Evolutionary conservation across 2,797 vertebrate species (phyloP).

Genomic region (Spondyliosoma cantharus): DNA sequence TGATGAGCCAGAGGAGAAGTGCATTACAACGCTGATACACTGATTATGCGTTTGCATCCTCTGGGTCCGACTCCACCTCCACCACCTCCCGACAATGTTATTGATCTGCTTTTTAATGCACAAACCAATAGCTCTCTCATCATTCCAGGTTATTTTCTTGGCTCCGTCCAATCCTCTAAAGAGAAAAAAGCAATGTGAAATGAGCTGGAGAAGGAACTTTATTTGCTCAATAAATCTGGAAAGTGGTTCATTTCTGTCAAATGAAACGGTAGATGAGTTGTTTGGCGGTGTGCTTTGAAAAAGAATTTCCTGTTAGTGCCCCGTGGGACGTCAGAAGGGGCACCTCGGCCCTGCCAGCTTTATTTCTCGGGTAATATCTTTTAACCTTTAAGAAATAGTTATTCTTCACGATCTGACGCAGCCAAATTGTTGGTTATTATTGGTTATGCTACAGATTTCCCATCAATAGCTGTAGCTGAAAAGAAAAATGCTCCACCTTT

Average conservation of each 20-base stretch:
- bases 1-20: conserved; percentile 77
- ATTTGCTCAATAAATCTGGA: conserved; percentile 76
- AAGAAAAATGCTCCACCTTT: background rate
- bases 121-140: conserved; percentile 74
- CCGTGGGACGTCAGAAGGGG: conserved; percentile 40
- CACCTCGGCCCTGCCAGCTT: conserved; percentile 23
- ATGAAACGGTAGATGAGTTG: conserved; percentile 70
- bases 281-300: conserved; percentile 54
- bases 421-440: conserved; percentile 14
- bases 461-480: too few relatives aligned
- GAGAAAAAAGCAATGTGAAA: conserved; percentile 63
- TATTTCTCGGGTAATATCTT: conserved; percentile 38
- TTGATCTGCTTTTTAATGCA: conserved; percentile 81
- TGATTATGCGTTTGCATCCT: conserved; percentile 80
- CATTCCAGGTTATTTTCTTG: conserved; percentile 74
- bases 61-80: conserved; percentile 44
- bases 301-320: conserved; percentile 41
- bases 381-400: conserved; percentile 1
- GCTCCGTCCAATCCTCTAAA: conserved; percentile 58
- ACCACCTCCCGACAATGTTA: conserved; percentile 54
- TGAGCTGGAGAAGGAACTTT: conserved; percentile 69
- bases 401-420: background rate
- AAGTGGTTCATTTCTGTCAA: conserved; percentile 73
- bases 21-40: conserved; percentile 76
- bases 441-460: background rate